A percentile compares a stretch with the other conserved stretches of the same genome.
phyloP scores from a whole-genome alignment of 2,888 invertebrate species.

The Aleiodes alternator region DNA sequence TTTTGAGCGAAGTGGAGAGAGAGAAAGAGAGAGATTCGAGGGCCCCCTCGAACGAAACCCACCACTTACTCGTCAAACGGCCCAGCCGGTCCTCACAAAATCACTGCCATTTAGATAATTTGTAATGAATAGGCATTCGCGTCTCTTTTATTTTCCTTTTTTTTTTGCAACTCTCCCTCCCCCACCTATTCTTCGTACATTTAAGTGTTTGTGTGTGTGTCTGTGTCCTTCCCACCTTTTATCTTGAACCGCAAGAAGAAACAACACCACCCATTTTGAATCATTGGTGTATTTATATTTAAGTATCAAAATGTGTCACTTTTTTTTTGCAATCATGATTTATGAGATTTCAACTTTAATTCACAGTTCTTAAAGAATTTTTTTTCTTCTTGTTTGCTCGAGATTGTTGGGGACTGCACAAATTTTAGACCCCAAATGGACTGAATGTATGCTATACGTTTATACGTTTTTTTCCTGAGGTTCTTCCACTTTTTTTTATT shows the following conservation, averaged over 20 bases:
- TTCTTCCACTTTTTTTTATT: too few species aligned
- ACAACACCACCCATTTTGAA: constrained; percentile 40
- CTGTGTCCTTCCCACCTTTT: constrained; percentile 47
- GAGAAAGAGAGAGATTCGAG: constrained; percentile 68
- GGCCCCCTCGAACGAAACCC: constrained; percentile 67
- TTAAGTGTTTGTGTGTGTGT: background rate
- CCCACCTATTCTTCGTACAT: background rate
- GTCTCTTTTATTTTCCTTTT: constrained; percentile 59
- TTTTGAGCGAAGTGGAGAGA: constrained; percentile 41
- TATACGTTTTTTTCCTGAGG: too few species aligned
- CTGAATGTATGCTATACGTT: too few species aligned
- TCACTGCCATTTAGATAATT: constrained; percentile 80
- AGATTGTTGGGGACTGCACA: too few species aligned
- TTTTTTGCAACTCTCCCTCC: constrained; percentile 46
- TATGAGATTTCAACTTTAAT: background rate
- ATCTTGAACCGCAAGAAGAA: constrained; percentile 39
- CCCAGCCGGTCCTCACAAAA: constrained; percentile 74
- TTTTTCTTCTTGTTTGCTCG: too few species aligned
- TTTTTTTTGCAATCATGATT: constrained; percentile 1
- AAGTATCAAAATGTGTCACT: constrained; percentile 28
- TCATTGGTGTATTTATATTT: constrained; percentile 15
- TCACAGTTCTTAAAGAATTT: background rate
- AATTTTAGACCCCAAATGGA: too few species aligned
- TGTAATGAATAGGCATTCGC: constrained; percentile 78
- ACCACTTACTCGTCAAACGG: constrained; percentile 75